Evolutionary conservation across 2,888 invertebrate species (phyloP).

Genomic region (Hipparchia sbordonii): DNA sequence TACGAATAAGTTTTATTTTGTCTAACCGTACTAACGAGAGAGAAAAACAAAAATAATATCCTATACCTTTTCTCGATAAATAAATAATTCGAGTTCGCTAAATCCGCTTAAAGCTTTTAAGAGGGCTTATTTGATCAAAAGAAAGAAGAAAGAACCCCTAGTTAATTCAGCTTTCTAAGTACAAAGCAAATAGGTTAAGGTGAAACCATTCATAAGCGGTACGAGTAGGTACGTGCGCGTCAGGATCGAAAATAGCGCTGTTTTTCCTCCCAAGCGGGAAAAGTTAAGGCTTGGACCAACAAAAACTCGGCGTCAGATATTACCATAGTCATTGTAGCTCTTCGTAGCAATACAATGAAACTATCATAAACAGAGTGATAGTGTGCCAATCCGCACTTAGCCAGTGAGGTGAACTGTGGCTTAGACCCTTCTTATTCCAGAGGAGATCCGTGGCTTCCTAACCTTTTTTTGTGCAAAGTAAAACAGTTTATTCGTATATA

Average conservation of each 20-base stretch:
- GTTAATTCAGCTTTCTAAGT: slow-evolving; percentile 4
- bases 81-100: background rate
- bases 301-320: background rate
- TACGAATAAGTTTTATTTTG: too few relatives aligned
- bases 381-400: too few relatives aligned
- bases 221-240: slow-evolving; percentile 16
- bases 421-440: too few relatives aligned
- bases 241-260: slow-evolving; percentile 18
- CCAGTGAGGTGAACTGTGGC: too few relatives aligned
- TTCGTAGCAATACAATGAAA: background rate
- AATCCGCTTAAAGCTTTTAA: slow-evolving; percentile 10
- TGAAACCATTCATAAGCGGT: slow-evolving; percentile 35
- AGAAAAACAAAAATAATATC: background rate
- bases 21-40: background rate
- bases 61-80: background rate
- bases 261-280: slow-evolving; percentile 16
- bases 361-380: too few relatives aligned
- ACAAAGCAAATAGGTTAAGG: slow-evolving; percentile 33
- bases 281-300: background rate
- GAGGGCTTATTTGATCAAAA: slow-evolving; percentile 23
- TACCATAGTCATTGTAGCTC: background rate
- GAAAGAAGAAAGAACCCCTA: slow-evolving; percentile 9
- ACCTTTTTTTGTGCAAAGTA: too few relatives aligned
- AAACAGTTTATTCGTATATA: too few relatives aligned
- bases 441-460: too few relatives aligned